Conservation (phyloP, 2,113 vertebrate species). For the Scolopax mira region DNA sequence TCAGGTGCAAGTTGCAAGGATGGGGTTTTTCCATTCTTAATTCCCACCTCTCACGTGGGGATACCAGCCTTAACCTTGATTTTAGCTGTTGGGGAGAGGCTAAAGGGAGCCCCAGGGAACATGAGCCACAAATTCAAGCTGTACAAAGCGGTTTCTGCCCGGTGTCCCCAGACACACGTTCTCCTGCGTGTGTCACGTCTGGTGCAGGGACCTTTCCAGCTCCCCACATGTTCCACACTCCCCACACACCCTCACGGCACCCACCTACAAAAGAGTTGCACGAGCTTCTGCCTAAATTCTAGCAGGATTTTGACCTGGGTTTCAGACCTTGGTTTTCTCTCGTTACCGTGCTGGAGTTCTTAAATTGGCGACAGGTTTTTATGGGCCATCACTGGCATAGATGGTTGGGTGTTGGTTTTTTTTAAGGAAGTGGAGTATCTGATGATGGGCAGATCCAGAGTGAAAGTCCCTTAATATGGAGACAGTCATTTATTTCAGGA, state of each 20-base stretch:
- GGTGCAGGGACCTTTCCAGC: fast-evolving
- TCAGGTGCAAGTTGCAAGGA: neutral
- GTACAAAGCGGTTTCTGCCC: neutral
- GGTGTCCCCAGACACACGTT: neutral
- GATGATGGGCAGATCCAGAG: neutral
- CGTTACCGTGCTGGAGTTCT: neutral
- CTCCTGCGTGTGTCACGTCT: fast-evolving
- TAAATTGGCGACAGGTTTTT: neutral
- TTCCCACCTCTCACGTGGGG: neutral
- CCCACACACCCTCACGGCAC: neutral
- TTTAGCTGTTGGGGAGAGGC: fast-evolving
- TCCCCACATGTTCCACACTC: fast-evolving
- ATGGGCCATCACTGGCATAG: neutral
- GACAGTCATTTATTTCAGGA: fast-evolving
- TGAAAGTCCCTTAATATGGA: neutral
- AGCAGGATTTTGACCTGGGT: neutral
- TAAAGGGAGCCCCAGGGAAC: neutral
- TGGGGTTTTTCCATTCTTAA: fast-evolving
- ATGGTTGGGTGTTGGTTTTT: neutral
- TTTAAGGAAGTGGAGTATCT: neutral
- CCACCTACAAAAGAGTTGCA: fast-evolving
- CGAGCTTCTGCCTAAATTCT: neutral
- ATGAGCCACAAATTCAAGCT: neutral
- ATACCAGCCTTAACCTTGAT: neutral
- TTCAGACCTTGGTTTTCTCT: neutral